A percentile compares a stretch with the other conserved stretches of the same genome.
phyloP scores from a whole-genome alignment of 2,797 vertebrate species.

The Sternotherus odoratus region DNA sequence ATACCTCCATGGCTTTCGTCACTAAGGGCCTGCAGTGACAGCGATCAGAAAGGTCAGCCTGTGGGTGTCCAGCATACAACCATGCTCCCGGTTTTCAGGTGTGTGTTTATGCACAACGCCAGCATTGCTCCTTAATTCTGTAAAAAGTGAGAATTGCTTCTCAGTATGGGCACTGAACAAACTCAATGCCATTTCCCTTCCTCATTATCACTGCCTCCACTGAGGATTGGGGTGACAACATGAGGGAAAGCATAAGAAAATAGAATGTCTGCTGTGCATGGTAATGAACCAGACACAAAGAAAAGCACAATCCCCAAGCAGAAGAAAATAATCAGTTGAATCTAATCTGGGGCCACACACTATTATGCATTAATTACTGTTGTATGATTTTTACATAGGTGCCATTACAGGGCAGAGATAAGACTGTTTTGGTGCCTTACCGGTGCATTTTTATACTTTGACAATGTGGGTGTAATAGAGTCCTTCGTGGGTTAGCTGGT shows the following conservation, averaged over 20 bases:
- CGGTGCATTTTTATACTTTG: not conserved
- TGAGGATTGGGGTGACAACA: not conserved
- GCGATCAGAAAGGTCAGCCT: not conserved
- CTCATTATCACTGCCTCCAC: not conserved
- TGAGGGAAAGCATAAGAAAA: not conserved
- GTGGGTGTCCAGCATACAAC: not conserved
- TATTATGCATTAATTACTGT: not conserved
- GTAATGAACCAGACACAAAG: not conserved
- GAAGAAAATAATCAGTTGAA: not conserved
- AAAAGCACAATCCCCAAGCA: not conserved
- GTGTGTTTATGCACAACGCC: not conserved
- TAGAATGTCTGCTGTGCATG: not conserved
- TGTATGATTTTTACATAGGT: not conserved
- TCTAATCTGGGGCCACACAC: not conserved
- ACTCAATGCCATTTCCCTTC: not conserved
- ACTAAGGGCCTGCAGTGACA: not conserved
- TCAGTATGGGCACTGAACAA: not conserved
- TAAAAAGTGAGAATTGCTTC: not conserved
- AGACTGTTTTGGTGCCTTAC: not conserved
- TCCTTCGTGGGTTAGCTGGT: too few relatives aligned
- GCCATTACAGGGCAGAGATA: not conserved
- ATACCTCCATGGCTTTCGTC: rapidly evolving
- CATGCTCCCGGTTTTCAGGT: not conserved
- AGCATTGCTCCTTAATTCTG: not conserved
- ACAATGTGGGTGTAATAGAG: too few relatives aligned